A percentile compares a stretch with the other conserved stretches of the same genome.
phyloP scores from a whole-genome alignment of 2,113 vertebrate species.

The Ptilorrhoa leucosticta region DNA sequence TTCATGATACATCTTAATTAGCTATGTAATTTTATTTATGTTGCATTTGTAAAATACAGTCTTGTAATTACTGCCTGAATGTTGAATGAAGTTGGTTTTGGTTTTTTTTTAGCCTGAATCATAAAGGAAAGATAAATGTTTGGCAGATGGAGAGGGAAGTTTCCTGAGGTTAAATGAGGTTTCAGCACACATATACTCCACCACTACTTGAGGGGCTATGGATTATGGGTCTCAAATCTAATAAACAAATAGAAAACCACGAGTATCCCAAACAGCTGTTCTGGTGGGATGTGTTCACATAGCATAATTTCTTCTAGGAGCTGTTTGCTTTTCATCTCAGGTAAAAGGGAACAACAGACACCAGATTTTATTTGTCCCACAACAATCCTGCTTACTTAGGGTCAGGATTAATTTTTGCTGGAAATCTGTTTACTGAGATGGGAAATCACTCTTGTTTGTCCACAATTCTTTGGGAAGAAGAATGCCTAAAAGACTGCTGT shows the following conservation, averaged over 20 bases:
- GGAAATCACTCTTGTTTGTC: neutral
- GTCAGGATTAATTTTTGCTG: neutral
- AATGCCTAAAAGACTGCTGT: neutral
- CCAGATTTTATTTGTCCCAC: neutral
- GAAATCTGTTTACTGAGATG: neutral
- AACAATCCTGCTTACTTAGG: neutral
- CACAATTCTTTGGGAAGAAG: accelerated
- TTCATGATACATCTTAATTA: slow-evolving; percentile 64
- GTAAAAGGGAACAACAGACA: neutral
- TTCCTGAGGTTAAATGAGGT: neutral
- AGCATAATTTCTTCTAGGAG: neutral
- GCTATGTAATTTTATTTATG: slow-evolving; percentile 68
- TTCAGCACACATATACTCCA: neutral
- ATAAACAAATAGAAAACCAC: neutral
- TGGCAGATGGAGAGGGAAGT: neutral
- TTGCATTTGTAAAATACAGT: slow-evolving; percentile 59
- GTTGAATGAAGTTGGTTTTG: neutral
- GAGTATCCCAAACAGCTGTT: neutral
- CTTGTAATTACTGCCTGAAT: slow-evolving; percentile 37
- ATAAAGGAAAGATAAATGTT: neutral
- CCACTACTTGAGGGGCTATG: neutral
- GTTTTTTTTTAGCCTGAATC: neutral
- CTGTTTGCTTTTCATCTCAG: neutral
- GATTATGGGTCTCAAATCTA: neutral
- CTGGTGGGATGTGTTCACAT: neutral